Conservation (phyloP, 1,140 invertebrate species). For the Microplitis mediator region DNA sequence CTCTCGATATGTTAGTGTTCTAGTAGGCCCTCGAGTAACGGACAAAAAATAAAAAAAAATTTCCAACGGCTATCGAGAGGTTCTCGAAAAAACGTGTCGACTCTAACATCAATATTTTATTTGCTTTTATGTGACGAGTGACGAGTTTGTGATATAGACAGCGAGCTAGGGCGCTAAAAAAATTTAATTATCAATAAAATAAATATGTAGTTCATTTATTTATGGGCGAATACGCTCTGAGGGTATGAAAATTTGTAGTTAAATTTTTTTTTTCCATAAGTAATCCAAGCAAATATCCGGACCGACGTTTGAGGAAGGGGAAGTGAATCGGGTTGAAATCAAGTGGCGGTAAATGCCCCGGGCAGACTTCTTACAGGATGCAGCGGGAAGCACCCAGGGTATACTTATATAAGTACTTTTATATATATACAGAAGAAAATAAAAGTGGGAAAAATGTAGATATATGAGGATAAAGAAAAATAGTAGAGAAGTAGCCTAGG, state of each 20-base stretch:
- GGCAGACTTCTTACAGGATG: slow-evolving; percentile 36
- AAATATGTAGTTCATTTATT: too few relatives aligned
- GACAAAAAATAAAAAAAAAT: not conserved
- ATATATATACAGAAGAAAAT: not conserved
- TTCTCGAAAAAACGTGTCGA: not conserved
- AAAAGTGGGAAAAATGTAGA: slow-evolving; percentile 10
- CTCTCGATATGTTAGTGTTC: not conserved
- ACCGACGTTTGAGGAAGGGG: slow-evolving; percentile 32
- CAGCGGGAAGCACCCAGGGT: not conserved
- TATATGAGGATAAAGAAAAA: slow-evolving; percentile 11
- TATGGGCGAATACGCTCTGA: not conserved
- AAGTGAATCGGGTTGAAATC: slow-evolving; percentile 53
- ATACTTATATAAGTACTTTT: too few relatives aligned
- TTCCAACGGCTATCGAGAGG: too few relatives aligned
- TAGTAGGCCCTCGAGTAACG: not conserved
- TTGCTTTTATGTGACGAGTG: not conserved
- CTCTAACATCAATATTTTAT: slow-evolving; percentile 6
- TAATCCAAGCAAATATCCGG: slow-evolving; percentile 54
- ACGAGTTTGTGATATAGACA: too few relatives aligned
- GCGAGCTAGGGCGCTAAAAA: too few relatives aligned
- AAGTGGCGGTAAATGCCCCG: slow-evolving; percentile 52
- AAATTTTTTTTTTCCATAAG: slow-evolving; percentile 36
- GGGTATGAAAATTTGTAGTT: slow-evolving; percentile 26
- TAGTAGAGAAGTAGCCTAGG: not conserved
- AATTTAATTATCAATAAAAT: too few relatives aligned